A percentile compares a stretch with the other conserved stretches of the same genome.
phyloP scores from a whole-genome alignment of 2,113 vertebrate species.

The Malaclemys terrapin region DNA sequence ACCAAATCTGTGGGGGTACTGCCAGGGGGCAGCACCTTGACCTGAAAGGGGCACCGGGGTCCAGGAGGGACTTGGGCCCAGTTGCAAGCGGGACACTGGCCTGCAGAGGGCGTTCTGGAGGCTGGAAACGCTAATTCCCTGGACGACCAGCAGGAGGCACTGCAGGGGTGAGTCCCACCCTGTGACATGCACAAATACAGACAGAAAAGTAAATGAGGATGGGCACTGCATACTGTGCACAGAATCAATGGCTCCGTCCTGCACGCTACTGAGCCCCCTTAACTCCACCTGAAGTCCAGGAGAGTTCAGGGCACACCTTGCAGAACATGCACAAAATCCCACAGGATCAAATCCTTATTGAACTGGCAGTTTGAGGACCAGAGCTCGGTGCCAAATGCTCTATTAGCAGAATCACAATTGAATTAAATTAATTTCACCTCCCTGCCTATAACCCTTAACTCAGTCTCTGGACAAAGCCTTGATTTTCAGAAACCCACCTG shows the following conservation, averaged over 20 bases:
- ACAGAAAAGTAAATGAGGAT: neutral
- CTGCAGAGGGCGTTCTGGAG: no score
- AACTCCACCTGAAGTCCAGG: neutral
- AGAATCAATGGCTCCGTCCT: neutral
- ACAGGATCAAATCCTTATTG: conserved; percentile 7
- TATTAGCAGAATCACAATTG: conserved; percentile 57
- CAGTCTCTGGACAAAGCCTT: neutral
- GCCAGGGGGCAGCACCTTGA: no score
- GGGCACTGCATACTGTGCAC: neutral
- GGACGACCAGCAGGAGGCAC: no score
- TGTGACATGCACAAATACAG: neutral
- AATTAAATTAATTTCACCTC: neutral
- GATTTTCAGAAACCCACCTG: conserved; percentile 29
- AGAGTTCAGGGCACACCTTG: neutral
- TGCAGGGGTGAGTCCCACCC: no score
- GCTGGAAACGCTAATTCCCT: no score
- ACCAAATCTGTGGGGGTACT: no score
- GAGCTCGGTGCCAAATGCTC: conserved; percentile 46
- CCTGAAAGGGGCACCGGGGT: no score
- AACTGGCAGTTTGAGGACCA: conserved; percentile 15
- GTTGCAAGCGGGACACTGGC: no score
- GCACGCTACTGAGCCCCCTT: neutral
- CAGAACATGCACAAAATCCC: neutral
- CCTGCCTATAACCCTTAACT: neutral
- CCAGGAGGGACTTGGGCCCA: no score